Evolutionary conservation across 2,888 invertebrate genomes (phyloP).

Genomic region (Epinotia bilunana): DNA sequence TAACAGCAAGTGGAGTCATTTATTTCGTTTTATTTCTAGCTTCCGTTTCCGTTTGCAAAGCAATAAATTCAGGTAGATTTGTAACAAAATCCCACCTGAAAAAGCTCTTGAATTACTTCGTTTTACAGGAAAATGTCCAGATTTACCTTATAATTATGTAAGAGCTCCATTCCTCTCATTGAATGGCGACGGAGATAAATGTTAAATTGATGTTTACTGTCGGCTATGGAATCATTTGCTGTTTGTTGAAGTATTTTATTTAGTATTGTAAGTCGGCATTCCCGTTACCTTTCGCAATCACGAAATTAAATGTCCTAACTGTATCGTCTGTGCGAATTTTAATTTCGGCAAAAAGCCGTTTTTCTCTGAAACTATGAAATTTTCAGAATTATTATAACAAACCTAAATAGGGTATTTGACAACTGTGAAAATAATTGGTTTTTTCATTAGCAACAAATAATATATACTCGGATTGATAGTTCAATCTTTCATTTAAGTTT

Average conservation of each 20-base stretch:
- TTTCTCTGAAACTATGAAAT: too few species aligned
- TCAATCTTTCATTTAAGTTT: too few species aligned
- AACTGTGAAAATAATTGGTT: too few species aligned
- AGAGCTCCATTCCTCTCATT: slow-evolving; percentile 33
- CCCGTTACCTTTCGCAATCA: too few species aligned
- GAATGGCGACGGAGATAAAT: slow-evolving; percentile 2
- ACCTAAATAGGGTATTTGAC: too few species aligned
- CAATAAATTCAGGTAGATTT: slow-evolving; percentile 43
- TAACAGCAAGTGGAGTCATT: slow-evolving; percentile 18
- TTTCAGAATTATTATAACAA: too few species aligned
- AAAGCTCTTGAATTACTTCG: slow-evolving; percentile 41
- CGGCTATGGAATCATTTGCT: background rate
- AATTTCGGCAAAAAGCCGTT: too few species aligned
- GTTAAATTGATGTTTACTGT: background rate
- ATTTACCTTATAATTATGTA: slow-evolving; percentile 44
- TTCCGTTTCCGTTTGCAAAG: slow-evolving; percentile 31
- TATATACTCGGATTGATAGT: too few species aligned
- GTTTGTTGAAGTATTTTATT: background rate
- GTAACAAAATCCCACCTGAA: slow-evolving; percentile 41
- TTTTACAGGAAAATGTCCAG: slow-evolving; percentile 35
- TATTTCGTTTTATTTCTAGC: slow-evolving; percentile 28
- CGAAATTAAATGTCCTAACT: too few species aligned
- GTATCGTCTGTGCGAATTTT: too few species aligned
- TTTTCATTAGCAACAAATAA: too few species aligned
- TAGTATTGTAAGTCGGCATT: too few species aligned